A percentile compares a stretch with the other conserved stretches of the same genome.
These are phyloP conservation scores for Gymnogyps californianus DNA, from an alignment of 2,113 vertebrate genomes.

Conservation along the genomic window DNA sequence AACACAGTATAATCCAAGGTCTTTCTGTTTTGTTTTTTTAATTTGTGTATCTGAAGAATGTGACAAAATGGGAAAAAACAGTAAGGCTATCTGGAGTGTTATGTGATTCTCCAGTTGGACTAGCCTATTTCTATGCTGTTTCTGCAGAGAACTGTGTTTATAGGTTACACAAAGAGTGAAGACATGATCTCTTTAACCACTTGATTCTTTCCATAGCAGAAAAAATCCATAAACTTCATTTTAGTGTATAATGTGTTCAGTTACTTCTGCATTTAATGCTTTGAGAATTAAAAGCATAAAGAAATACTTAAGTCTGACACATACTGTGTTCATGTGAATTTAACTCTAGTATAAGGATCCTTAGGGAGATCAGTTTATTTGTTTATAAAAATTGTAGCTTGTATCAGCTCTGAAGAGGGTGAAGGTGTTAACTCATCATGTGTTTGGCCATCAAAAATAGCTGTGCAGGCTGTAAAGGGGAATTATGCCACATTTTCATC, in stretches of 20 bases:
- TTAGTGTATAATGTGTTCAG: neutral
- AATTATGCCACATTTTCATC: neutral
- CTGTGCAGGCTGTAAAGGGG: neutral
- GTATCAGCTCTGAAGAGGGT: neutral
- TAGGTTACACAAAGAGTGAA: neutral
- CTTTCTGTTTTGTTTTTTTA: neutral
- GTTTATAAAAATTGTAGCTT: neutral
- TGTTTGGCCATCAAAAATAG: neutral
- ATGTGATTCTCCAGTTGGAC: neutral
- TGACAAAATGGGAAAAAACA: neutral
- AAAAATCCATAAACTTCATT: neutral
- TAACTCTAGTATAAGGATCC: neutral
- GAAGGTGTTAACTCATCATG: neutral
- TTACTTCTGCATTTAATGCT: neutral
- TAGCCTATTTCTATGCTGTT: neutral
- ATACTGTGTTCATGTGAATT: neutral
- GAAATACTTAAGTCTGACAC: neutral
- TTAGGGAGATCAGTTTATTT: neutral
- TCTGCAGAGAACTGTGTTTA: neutral
- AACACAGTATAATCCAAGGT: neutral
- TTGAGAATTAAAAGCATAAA: neutral
- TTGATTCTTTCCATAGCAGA: neutral
- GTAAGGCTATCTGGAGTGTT: neutral
- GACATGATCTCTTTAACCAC: neutral
- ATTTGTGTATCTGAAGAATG: neutral